Conservation (phyloP, 2,888 invertebrate species). For the Spodoptera picta region DNA sequence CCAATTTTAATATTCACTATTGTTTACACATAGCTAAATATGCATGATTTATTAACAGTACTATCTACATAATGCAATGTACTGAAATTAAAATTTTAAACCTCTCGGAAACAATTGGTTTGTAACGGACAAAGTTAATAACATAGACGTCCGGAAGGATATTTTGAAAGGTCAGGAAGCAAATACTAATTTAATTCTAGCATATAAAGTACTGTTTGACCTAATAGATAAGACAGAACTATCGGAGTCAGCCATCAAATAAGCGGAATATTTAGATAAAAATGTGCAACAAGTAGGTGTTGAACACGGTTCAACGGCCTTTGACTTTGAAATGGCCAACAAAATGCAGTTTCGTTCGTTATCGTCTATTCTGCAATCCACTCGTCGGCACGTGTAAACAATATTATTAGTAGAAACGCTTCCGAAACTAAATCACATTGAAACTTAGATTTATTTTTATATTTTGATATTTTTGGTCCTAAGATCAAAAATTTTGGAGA, state of each 20-base stretch:
- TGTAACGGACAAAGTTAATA: background rate
- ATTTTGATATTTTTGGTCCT: conserved; percentile 1
- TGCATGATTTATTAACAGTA: background rate
- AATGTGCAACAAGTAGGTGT: conserved; percentile 60
- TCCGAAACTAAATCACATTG: conserved; percentile 25
- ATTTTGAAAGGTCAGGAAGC: background rate
- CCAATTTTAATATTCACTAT: conserved; percentile 3
- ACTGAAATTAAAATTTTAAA: too few relatives aligned
- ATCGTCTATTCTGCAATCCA: conserved; percentile 41
- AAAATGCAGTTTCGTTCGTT: conserved; percentile 47
- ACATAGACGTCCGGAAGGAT: conserved; percentile 26
- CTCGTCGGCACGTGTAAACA: conserved; percentile 24
- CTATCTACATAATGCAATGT: too few relatives aligned
- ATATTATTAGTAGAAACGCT: conserved; percentile 27
- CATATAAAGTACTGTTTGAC: conserved; percentile 12
- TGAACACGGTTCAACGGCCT: conserved; percentile 65
- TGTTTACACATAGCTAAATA: conserved; percentile 1
- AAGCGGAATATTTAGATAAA: conserved; percentile 59
- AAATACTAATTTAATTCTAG: conserved; percentile 11
- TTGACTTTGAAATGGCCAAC: conserved; percentile 68
- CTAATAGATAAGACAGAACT: conserved; percentile 14
- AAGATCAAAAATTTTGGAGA: conserved; percentile 5
- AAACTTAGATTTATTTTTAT: background rate
- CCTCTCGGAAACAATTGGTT: too few relatives aligned
- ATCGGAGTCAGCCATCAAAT: conserved; percentile 26